Conservation (phyloP, 1,140 invertebrate genomes). For the Zaprionus tsacasi region DNA sequence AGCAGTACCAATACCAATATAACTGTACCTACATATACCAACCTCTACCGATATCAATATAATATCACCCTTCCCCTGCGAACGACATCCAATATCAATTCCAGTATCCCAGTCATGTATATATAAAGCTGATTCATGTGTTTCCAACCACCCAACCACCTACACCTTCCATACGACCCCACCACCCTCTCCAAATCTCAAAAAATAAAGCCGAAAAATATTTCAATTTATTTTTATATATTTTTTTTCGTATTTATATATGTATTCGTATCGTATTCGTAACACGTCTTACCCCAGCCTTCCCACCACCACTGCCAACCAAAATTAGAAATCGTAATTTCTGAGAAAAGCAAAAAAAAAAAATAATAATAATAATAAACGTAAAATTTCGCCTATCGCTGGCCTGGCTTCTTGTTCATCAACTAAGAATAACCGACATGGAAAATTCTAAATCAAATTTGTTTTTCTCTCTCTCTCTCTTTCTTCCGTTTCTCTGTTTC, state of each 20-base stretch:
- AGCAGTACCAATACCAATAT: neutral
- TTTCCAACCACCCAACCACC: neutral
- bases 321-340: conserved; percentile 57
- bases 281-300: conserved; percentile 55
- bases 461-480: conserved; percentile 66
- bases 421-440: conserved; percentile 63
- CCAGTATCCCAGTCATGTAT: neutral
- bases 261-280: conserved; percentile 57
- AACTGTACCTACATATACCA: neutral
- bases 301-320: conserved; percentile 12
- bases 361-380: conserved; percentile 46
- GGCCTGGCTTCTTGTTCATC: conserved; percentile 79
- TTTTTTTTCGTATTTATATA: conserved; percentile 19
- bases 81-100: neutral
- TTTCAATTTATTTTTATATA: conserved; percentile 29
- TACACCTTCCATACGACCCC: neutral
- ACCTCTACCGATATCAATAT: neutral
- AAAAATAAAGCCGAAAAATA: conserved; percentile 8
- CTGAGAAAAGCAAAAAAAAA: conserved; percentile 44
- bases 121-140: conserved; percentile 2
- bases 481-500: conserved; percentile 62
- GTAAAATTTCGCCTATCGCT: conserved; percentile 73
- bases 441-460: conserved; percentile 64
- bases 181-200: neutral
- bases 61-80: neutral